Base-by-base conservation (phyloP, 2,888 invertebrate species). In the Euproctis similis region DNA sequence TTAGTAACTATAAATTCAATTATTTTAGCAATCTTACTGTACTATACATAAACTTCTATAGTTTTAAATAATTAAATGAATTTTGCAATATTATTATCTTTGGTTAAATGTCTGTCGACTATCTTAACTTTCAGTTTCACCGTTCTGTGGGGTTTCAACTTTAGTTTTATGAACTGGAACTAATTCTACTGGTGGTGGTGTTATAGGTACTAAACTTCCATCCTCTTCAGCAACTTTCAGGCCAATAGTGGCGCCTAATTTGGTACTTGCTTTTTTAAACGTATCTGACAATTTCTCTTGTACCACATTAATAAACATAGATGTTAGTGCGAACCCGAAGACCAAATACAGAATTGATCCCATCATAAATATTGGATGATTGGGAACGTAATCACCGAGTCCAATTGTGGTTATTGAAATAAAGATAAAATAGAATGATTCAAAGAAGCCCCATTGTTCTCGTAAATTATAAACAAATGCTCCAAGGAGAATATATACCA, bases 351-450 rank as follows among this genome's bases (percentile, higher is more conserved):
- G 87, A 53, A 97, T 96, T 18, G 96, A 95, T 30, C 92, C 88
- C 87, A 98, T 92, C 90, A 98, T 95, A 55, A 89, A 91, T 69
- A 90, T 88, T 1, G 96, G 96, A 74, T 95, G 93, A 66, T 92
- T 87, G 1, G 97, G 97, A 0, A 96, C 93, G 39, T 92, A 87
- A 76, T 97, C 97, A 2, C 97, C 97, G 51, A 97, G 94, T n/a
- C 98, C 98, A 33, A 98, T 97, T 1, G 98, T 98, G 1, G 96
- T 95, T 90, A 97, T 94, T 0, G 97, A 96, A 51, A 98, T 94
- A 66, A 98, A 98, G 3, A 98, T 95, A 67, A 98, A 98, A 72
- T 98, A 98, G 67, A 98, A 96, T 0, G 97, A 91, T 35, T 95
- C 94, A 55, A 97, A 92, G 70, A 95, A 94, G n/a, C 87, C 87